Base-by-base conservation (phyloP, 1,140 invertebrate genomes). In the Onthophagus taurus region DNA sequence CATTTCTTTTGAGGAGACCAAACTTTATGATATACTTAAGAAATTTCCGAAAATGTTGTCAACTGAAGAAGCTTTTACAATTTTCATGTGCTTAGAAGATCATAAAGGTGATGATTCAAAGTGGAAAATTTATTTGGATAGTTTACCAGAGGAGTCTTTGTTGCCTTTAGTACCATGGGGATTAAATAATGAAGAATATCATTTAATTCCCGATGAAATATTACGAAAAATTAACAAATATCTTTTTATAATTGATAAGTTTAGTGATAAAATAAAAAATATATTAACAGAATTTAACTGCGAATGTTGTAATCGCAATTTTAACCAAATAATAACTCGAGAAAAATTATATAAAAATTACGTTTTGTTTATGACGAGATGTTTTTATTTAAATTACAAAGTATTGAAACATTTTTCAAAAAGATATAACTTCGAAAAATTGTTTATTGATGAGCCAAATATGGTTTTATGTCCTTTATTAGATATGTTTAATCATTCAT, bases 401-500 rank as follows among this genome's bases (percentile, higher is more conserved):
- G 53, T 55, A 18, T 9, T 60, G 23, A 60, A 59, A 38, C 56
- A 67, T 19, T 21, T 37, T 8, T 33, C 30, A 16, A 13, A 6
- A 30, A 29, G 14, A 20, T n/a, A 24, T 42, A 9, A 23, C 19
- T 31, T 44, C 21, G 35, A 14, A 16, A 23, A 18, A 12, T 52
- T 74, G 44, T n/a, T n/a, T n/a, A 59, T 55, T 37, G 66, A 72
- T 49, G 61, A 71, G 39, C 72, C 79, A 26, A 71, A 66, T 56
- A 63, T 81, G 52, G 84, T 83, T 5, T 59, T 89, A 12, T 82
- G 80, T 31, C 87, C 87, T 2, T 83, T 80, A 50, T 59, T 90
- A 14, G 87, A 89, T 65, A 68, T 89, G 45, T 72, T 89, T 39
- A 89, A 89, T 71, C 86, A 89, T 61, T 71, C 71, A 9, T 56